These are phyloP conservation scores for Fregata magnificens DNA, from an alignment of 2,113 vertebrate genomes.

Conservation along the genomic window DNA sequence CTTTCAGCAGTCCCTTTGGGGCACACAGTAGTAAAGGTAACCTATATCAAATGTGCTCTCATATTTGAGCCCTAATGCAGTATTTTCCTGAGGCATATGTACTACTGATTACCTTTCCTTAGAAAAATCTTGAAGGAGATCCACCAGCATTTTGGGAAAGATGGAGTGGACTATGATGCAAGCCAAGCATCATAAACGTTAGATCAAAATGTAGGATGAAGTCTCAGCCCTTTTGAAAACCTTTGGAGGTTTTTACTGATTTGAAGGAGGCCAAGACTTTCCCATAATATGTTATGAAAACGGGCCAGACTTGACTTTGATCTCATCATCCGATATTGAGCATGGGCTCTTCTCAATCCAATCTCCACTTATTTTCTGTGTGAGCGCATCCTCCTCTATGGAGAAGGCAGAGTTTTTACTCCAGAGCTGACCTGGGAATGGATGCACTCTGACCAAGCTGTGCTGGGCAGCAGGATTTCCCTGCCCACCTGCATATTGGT, in stretches of 20 bases:
- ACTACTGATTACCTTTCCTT: not conserved
- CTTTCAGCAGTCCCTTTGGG: not conserved
- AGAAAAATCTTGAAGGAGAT: not conserved
- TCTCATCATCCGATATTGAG: not conserved
- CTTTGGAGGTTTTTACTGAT: not conserved
- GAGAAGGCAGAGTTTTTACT: not conserved
- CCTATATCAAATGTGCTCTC: not conserved
- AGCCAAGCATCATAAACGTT: not conserved
- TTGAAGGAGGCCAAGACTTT: not conserved
- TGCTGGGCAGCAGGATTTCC: not conserved
- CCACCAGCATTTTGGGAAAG: not conserved
- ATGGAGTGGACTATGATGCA: not conserved
- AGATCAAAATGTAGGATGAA: not conserved
- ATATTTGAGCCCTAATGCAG: not conserved
- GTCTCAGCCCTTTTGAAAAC: not conserved
- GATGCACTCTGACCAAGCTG: not conserved
- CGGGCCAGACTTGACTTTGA: not conserved
- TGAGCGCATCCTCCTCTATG: not conserved
- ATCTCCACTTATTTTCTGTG: not conserved
- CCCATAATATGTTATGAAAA: not conserved
- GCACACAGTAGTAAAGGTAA: not conserved
- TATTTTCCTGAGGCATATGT: not conserved
- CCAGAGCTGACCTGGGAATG: not conserved
- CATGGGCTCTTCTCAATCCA: not conserved
- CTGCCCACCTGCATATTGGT: rapidly evolving